Evolutionary conservation across 2,888 invertebrate species (phyloP).

Genomic region (Rotaria magnacalcarata): DNA sequence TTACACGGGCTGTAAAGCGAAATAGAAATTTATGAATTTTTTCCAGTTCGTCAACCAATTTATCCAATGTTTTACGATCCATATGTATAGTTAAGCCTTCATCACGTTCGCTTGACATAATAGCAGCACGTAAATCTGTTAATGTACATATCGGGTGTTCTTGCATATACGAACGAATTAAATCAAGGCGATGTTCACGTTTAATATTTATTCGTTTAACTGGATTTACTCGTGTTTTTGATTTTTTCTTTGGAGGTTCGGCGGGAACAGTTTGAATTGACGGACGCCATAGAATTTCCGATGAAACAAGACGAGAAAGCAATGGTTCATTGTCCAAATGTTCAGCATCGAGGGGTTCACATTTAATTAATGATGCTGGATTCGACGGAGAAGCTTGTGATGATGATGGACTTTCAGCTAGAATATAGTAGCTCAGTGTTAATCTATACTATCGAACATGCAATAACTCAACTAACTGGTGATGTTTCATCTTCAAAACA

Average conservation of each 20-base stretch:
- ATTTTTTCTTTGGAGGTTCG: neutral
- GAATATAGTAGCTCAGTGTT: no score
- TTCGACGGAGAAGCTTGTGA: neutral
- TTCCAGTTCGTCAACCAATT: constrained; percentile 9
- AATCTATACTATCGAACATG: no score
- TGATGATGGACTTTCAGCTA: neutral
- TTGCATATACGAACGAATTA: neutral
- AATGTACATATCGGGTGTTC: constrained; percentile 33
- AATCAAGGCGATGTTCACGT: constrained; percentile 27
- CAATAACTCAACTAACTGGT: no score
- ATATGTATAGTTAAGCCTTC: constrained; percentile 24
- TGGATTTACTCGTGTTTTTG: neutral
- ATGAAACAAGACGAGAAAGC: neutral
- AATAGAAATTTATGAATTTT: constrained; percentile 3
- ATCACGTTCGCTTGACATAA: neutral
- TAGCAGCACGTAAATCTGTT: neutral
- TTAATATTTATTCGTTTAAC: constrained; percentile 21
- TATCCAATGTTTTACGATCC: constrained; percentile 32
- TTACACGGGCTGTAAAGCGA: constrained; percentile 8
- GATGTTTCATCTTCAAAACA: no score
- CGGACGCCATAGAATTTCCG: neutral
- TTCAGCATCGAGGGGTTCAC: neutral
- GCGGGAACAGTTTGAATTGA: neutral
- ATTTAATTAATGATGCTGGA: neutral
- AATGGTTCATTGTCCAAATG: constrained; percentile 5